Conservation (phyloP, 2,888 invertebrate species). For the Catocala sponsa region DNA sequence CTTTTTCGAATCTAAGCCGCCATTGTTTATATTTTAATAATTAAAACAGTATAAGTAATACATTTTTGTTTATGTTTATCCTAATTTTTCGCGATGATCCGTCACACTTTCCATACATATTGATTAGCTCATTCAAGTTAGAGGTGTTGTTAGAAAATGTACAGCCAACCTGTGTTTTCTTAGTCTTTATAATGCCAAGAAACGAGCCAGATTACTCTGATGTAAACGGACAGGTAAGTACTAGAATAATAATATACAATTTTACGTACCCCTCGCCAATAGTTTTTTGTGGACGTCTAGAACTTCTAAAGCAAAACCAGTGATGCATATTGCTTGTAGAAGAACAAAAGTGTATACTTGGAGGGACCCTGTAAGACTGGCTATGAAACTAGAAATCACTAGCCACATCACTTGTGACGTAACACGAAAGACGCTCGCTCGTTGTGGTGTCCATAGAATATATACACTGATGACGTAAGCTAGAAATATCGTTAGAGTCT, state of each 20-base stretch:
- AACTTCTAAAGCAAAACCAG: conserved; percentile 90
- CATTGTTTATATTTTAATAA: too few species aligned
- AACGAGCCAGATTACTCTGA: too few species aligned
- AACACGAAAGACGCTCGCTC: conserved; percentile 90
- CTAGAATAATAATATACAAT: not conserved
- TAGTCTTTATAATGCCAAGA: too few species aligned
- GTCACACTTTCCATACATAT: too few species aligned
- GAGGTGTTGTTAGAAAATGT: too few species aligned
- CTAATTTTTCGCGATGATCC: too few species aligned
- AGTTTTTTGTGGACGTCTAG: conserved; percentile 86
- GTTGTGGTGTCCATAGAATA: conserved; percentile 92
- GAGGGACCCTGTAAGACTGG: conserved; percentile 92
- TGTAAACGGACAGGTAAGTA: too few species aligned
- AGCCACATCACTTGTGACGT: conserved; percentile 93
- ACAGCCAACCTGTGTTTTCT: too few species aligned
- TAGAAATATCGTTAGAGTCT: conserved; percentile 90
- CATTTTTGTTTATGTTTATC: too few species aligned
- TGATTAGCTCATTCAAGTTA: too few species aligned
- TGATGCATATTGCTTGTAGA: conserved; percentile 89
- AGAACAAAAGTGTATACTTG: conserved; percentile 92
- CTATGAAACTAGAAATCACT: conserved; percentile 91
- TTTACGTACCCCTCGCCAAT: conserved; percentile 73
- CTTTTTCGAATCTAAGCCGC: too few species aligned
- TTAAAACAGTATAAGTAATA: too few species aligned
- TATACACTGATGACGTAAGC: conserved; percentile 92